A percentile compares a stretch with the other conserved stretches of the same genome.
phyloP scores from a whole-genome alignment of 37 sponge, comb jelly and placozoan species.

The Aphrocallistes beatrix region DNA sequence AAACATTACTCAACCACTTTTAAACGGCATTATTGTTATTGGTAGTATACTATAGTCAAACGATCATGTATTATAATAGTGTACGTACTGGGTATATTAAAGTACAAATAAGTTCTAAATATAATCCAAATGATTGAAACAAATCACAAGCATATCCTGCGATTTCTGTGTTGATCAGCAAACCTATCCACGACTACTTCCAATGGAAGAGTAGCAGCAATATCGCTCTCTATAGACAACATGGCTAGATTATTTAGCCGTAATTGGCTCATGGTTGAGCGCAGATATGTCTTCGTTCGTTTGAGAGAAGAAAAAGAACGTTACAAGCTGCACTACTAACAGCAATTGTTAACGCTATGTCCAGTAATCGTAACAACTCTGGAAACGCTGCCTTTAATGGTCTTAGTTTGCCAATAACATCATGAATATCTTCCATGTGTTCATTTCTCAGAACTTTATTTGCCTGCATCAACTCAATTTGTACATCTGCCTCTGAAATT shows the following conservation, averaged over 20 bases:
- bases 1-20: too few species aligned
- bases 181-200: too few species aligned
- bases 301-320: slow-evolving; percentile 46
- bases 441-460: slow-evolving; percentile 18
- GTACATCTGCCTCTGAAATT: background rate
- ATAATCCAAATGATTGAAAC: too few species aligned
- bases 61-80: too few species aligned
- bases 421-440: background rate
- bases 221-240: slow-evolving; percentile 23
- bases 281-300: slow-evolving; percentile 28
- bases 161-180: too few species aligned
- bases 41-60: too few species aligned
- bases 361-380: background rate
- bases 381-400: slow-evolving; percentile 27
- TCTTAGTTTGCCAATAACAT: background rate
- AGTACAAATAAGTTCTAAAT: too few species aligned
- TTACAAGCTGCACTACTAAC: slow-evolving; percentile 46
- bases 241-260: slow-evolving; percentile 29
- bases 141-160: too few species aligned
- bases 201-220: background rate
- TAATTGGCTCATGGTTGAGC: slow-evolving; percentile 30
- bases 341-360: slow-evolving; percentile 20
- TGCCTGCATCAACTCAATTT: slow-evolving; percentile 31
- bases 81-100: too few species aligned
- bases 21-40: too few species aligned